phyloP scores from a whole-genome alignment of 2,797 vertebrate genomes.

The Chelon auratus region DNA sequence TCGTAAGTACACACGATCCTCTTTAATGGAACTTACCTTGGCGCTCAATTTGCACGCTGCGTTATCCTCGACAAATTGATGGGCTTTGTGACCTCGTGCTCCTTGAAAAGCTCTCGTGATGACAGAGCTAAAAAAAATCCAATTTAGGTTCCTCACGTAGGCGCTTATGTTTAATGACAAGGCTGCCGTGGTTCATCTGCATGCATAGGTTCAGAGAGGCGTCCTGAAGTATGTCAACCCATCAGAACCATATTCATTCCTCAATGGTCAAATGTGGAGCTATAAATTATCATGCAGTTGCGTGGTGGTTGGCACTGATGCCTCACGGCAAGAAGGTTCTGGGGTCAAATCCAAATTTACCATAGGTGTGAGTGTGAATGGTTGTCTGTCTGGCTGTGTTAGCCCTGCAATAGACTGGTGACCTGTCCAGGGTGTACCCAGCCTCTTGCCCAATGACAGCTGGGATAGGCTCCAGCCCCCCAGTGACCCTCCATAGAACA shows the following conservation, averaged over 20 bases:
- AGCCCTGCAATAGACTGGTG: too few relatives aligned
- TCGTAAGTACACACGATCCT: slow-evolving; percentile 24
- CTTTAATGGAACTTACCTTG: slow-evolving; percentile 39
- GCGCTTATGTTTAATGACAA: slow-evolving; percentile 39
- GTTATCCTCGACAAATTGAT: slow-evolving; percentile 43
- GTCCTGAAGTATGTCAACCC: slow-evolving; percentile 14
- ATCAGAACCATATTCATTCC: slow-evolving; percentile 32
- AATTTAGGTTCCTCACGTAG: slow-evolving; percentile 29
- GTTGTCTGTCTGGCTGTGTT: too few relatives aligned
- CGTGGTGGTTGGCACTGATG: too few relatives aligned
- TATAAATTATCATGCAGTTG: slow-evolving; percentile 7
- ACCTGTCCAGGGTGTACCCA: too few relatives aligned
- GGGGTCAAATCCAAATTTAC: too few relatives aligned
- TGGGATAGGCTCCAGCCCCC: too few relatives aligned
- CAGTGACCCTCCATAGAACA: too few relatives aligned
- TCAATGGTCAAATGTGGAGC: slow-evolving; percentile 25
- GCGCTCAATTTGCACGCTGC: slow-evolving; percentile 41
- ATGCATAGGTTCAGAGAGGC: slow-evolving; percentile 23
- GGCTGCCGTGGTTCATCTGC: slow-evolving; percentile 20
- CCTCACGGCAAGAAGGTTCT: too few relatives aligned
- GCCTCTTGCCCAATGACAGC: too few relatives aligned
- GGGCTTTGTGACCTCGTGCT: slow-evolving; percentile 48
- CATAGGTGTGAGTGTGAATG: too few relatives aligned
- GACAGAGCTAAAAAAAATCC: slow-evolving; percentile 48
- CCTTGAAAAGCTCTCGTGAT: slow-evolving; percentile 47